These are phyloP conservation scores for Mimas tiliae DNA, from an alignment of 2,888 invertebrate genomes.

Conservation along the genomic window DNA sequence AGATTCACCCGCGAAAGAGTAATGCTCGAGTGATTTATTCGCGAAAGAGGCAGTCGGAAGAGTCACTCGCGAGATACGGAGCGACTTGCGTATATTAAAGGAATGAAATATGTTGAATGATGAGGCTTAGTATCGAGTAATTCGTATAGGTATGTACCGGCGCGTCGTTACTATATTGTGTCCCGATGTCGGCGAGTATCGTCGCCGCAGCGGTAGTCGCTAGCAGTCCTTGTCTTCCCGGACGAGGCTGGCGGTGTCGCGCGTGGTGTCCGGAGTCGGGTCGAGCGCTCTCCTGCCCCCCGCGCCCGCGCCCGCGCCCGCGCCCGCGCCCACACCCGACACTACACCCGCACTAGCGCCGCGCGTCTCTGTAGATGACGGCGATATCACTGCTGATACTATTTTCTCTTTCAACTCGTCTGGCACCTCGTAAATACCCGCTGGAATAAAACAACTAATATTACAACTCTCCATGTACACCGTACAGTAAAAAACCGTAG, in stretches of 20 bases:
- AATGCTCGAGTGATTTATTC: too few relatives aligned
- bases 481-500: too few relatives aligned
- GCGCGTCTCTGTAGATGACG: constrained; percentile 91
- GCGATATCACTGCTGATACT: constrained; percentile 90
- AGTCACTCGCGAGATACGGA: too few relatives aligned
- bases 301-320: constrained; percentile 64
- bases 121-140: background rate
- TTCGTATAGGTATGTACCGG: background rate
- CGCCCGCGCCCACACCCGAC: constrained; percentile 31
- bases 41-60: too few relatives aligned
- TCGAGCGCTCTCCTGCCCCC: constrained; percentile 91
- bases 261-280: constrained; percentile 94
- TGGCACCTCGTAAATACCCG: constrained; percentile 93
- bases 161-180: background rate
- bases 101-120: background rate
- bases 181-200: constrained; percentile 1
- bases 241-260: constrained; percentile 95
- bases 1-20: too few relatives aligned
- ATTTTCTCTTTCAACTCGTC: constrained; percentile 89
- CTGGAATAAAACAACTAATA: constrained; percentile 41
- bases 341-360: constrained; percentile 86
- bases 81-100: too few relatives aligned
- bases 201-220: constrained; percentile 36
- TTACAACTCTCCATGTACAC: too few relatives aligned
- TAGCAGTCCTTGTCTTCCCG: constrained; percentile 91